phyloP scores from a whole-genome alignment of 2,888 invertebrate species.

The Ctenicera cuprea region DNA sequence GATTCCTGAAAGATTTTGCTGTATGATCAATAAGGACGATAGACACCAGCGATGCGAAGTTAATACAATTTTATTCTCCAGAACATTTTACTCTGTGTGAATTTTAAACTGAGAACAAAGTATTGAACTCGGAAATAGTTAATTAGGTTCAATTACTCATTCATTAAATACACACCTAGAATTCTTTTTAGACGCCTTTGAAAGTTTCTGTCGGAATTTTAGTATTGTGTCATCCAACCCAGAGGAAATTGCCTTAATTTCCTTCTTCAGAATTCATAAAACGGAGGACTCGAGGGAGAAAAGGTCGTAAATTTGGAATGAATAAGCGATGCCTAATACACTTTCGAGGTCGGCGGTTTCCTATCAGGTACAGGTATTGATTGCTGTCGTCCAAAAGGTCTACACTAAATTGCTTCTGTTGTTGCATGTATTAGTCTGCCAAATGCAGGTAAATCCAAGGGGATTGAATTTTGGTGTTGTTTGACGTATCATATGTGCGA shows the following conservation, averaged over 20 bases:
- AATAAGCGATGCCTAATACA: conserved; percentile 36
- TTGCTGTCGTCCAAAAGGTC: conserved; percentile 33
- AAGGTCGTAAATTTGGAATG: conserved; percentile 31
- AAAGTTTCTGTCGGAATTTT: neutral
- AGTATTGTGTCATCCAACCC: neutral
- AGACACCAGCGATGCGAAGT: too few species aligned
- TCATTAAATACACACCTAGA: too few species aligned
- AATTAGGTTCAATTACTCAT: neutral
- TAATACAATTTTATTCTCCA: too few species aligned
- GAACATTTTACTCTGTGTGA: too few species aligned
- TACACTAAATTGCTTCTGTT: conserved; percentile 35
- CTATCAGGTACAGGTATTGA: conserved; percentile 34
- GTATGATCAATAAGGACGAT: too few species aligned
- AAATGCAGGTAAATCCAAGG: conserved; percentile 11
- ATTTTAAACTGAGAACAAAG: too few species aligned
- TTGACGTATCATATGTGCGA: neutral
- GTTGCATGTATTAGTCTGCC: conserved; percentile 36
- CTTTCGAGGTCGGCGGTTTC: conserved; percentile 31
- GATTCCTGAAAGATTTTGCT: too few species aligned
- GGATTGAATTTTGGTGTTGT: neutral
- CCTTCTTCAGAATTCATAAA: conserved; percentile 32
- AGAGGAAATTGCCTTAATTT: conserved; percentile 28
- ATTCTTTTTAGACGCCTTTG: neutral
- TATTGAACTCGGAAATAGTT: too few species aligned
- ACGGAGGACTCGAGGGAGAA: neutral